Base-by-base conservation (phyloP, 2,888 invertebrate species). In the Dryococelus australis region DNA sequence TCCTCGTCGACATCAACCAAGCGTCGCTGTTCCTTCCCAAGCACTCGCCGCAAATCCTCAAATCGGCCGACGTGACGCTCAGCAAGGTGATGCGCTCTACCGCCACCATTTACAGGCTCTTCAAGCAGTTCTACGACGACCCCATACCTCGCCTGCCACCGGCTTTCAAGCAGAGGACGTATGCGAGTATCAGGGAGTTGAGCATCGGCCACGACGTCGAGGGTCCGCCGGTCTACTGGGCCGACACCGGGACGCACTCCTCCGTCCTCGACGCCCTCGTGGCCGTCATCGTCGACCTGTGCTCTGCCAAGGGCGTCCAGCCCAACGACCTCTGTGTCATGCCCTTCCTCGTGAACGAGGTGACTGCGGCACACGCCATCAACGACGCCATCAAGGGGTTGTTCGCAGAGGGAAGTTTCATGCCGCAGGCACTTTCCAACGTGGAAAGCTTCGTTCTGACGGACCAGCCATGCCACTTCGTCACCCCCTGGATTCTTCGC, bases 1-100 rank as follows among this genome's bases (percentile, higher is more conserved):
- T 91, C 89, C 90, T 92, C 88, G 92, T 92, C 0, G 92, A 92
- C 87, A 92, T 91, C 51, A 92, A 92, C 87, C 92, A 92, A 90
- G 92, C 92, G 1, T 91, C 91, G 0, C 87, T 92, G 28, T 92
- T 92, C 86, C 88, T 92, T 43, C 92, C 92, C n/a, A 91, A 91
- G 89, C 90, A 91, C 86, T 91, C 91, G 1, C 92, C 91, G 0
- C 87, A 90, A 27, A 87, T 92, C 27, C 89, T 92, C 28, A 92
- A 91, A 90, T 90, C 89, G 8, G 91, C 92, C 5, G 90, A 90
- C 10, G 87, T 92, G 2, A 89, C 91, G 28, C 88, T 92, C 65
- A 91, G 90, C 78, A 91, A 91, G 88, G 91, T 92, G 1, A 92
- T 92, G 91, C 90, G 92, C 35, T 91, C 91, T 24, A 92, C 92